Evolutionary conservation across 2,797 vertebrate genomes (phyloP).

Genomic region (Propithecus deckenii): DNA sequence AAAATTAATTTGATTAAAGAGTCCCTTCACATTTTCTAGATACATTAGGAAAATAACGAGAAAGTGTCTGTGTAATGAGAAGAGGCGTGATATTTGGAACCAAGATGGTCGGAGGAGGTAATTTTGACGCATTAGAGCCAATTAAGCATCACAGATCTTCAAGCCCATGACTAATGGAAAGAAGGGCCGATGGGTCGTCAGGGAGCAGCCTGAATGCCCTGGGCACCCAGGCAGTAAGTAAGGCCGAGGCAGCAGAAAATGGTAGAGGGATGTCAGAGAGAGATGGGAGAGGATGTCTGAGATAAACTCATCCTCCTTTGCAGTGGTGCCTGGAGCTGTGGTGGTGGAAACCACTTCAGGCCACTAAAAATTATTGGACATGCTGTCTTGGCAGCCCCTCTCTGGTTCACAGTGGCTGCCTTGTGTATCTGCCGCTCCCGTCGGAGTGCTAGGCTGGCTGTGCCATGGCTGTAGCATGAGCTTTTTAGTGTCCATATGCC

Average conservation of each 20-base stretch:
- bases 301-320: not conserved
- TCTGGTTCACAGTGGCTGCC: not conserved
- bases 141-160: conserved; percentile 19
- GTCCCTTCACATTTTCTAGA: not conserved
- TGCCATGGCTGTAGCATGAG: not conserved
- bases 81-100: not conserved
- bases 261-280: not conserved
- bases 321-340: not conserved
- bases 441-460: not conserved
- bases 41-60: conserved; percentile 42
- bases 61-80: not conserved
- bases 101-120: not conserved
- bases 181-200: not conserved
- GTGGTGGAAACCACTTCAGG: not conserved
- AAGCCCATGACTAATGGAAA: not conserved
- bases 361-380: not conserved
- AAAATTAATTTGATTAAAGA: conserved; percentile 30
- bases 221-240: not conserved
- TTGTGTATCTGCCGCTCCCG: not conserved
- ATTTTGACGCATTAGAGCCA: conserved; percentile 7
- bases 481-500: conserved; percentile 55
- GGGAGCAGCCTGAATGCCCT: not conserved
- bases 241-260: not conserved
- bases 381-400: conserved; percentile 10
- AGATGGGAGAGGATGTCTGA: not conserved